Evolutionary conservation across 53 echinoderm and acorn worm genomes (phyloP), one percentile per base, ranked within the genome.

Genomic region (Holothuria leucospilota): DNA sequence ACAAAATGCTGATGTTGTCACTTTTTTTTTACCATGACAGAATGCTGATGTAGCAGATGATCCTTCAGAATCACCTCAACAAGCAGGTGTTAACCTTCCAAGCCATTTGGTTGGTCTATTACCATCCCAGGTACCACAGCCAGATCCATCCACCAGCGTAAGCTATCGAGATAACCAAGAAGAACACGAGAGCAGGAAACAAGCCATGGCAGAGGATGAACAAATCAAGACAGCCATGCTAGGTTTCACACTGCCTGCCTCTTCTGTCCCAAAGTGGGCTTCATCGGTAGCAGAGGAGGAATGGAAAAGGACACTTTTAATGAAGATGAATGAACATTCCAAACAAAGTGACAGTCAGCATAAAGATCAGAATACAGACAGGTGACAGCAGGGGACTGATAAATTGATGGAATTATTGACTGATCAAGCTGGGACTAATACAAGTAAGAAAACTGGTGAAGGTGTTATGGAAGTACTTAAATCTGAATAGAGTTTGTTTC

Each of bases 161-260:
- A 85, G 87, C 15, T 93, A 89, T 80, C 80, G 77, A 13, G 93
- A 94, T 85, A 89, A 94, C 10, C 6, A 71, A 10, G 56, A 63
- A 15, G 71, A 90, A 10, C 82, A 89, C 18, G 90, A 92, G 52
- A 72, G 81, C 9, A 87, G 96, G 4, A 89, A 91, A 39, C 65
- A 87, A 25, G 40, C n/a, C 82, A 96, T 96, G 96, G 96, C 96
- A 0, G 81, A 41, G 0, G 96, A 96, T 67, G 96, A 96, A 28
- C 91, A 94, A 68, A 96, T 96, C 64, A 88, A 85, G 65, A 75
- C 72, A 21, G 96, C 96, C 20, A 96, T 96, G 96, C 83, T 87
- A 1, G 91, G 91, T 2, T 80, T 96, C 29, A 82, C 82, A 13
- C 88, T 96, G 66, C 94, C 96, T 11, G 74, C 81, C 5, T 40